Conservation (phyloP, 2,888 invertebrate species). For the Proisotoma minuta region DNA sequence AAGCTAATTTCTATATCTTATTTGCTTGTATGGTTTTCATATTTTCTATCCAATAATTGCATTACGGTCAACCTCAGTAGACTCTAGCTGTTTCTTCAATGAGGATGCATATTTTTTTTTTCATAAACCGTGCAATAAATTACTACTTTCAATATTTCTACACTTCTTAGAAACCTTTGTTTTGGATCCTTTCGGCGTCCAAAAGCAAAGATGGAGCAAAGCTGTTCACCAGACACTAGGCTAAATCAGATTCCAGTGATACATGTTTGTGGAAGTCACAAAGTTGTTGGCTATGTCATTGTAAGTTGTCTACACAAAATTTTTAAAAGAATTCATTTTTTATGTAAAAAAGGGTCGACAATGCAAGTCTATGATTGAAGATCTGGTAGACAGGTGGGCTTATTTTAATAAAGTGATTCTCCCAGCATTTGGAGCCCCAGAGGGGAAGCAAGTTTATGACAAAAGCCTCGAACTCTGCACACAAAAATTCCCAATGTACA, state of each 20-base stretch:
- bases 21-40: too few relatives aligned
- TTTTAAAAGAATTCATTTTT: conserved; percentile 3
- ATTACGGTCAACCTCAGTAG: too few relatives aligned
- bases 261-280: conserved; percentile 72
- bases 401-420: conserved; percentile 66
- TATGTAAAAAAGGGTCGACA: conserved; percentile 65
- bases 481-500: conserved; percentile 71
- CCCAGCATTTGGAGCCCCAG: conserved; percentile 64
- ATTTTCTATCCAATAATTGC: too few relatives aligned
- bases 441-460: conserved; percentile 68
- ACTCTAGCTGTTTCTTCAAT: too few relatives aligned
- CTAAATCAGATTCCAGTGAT: conserved; percentile 70
- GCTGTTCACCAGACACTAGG: conserved; percentile 50
- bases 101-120: too few relatives aligned
- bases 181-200: conserved; percentile 14
- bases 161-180: conserved; percentile 7
- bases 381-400: conserved; percentile 59
- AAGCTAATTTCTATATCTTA: too few relatives aligned
- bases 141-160: too few relatives aligned
- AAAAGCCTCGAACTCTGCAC: conserved; percentile 66
- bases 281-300: conserved; percentile 80
- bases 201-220: conserved; percentile 46
- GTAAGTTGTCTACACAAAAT: conserved; percentile 59
- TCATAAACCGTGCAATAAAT: neutral
- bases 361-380: conserved; percentile 67